phyloP scores from a whole-genome alignment of 2,888 invertebrate species.

The Bellardia pandia region DNA sequence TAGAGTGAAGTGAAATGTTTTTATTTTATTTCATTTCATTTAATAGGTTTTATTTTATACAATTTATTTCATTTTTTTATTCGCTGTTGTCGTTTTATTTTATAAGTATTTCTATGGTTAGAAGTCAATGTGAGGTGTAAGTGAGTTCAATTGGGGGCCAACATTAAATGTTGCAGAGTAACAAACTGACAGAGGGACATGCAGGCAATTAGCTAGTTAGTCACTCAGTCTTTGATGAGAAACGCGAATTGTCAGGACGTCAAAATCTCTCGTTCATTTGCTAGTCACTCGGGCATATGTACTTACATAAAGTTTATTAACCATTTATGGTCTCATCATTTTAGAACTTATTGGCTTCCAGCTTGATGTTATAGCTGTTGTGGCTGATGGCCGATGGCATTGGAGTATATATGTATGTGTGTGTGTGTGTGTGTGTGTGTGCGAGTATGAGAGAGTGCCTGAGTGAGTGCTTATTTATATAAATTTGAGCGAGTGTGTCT shows the following conservation, averaged over 20 bases:
- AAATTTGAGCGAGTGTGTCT: background rate
- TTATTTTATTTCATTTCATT: conserved; percentile 30
- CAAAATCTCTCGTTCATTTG: background rate
- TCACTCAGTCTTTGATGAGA: background rate
- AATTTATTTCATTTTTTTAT: conserved; percentile 39
- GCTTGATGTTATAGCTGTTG: conserved; percentile 16
- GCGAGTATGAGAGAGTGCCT: background rate
- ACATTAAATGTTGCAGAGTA: conserved; percentile 54
- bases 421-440: background rate
- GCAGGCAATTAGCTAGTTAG: background rate
- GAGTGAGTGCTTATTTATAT: background rate
- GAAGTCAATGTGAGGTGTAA: conserved; percentile 68
- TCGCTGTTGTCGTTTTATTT: conserved; percentile 35
- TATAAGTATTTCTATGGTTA: conserved; percentile 18
- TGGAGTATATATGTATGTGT: background rate
- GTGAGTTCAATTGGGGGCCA: conserved; percentile 66
- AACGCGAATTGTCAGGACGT: background rate
- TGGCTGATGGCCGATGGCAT: conserved; percentile 18
- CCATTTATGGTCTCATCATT: conserved; percentile 57
- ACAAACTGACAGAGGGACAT: background rate
- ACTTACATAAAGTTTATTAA: conserved; percentile 26
- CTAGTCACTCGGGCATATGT: conserved; percentile 2
- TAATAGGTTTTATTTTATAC: conserved; percentile 15
- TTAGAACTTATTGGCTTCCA: conserved; percentile 61
- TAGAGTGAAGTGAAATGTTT: conserved; percentile 26